Evolutionary conservation across 2,797 vertebrate genomes (phyloP).

Genomic region (Chrosomus eos): DNA sequence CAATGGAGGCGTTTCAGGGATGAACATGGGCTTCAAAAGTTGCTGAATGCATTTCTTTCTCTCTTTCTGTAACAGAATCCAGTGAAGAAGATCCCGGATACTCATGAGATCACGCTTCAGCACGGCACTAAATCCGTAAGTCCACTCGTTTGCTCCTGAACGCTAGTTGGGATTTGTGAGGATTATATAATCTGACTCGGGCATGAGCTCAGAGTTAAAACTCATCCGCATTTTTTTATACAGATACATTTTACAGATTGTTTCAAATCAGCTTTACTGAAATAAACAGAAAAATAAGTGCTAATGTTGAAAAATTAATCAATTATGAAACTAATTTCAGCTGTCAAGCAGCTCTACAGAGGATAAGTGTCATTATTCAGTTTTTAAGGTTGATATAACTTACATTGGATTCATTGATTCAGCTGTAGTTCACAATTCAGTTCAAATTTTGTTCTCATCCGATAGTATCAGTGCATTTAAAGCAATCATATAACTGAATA

Average conservation of each 20-base stretch:
- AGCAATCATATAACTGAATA: no score
- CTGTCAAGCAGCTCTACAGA: not conserved
- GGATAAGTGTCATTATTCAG: not conserved
- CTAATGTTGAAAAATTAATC: not conserved
- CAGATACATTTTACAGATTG: not conserved
- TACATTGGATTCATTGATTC: not conserved
- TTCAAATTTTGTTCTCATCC: not conserved
- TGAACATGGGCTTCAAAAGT: not conserved
- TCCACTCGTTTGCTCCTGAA: not conserved
- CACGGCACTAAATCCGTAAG: constrained; percentile 95
- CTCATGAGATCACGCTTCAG: constrained; percentile 93
- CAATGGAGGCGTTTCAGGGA: no score
- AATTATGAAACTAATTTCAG: not conserved
- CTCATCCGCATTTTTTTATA: not conserved
- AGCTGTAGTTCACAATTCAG: not conserved
- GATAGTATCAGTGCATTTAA: not conserved
- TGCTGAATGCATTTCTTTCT: not conserved
- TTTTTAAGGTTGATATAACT: not conserved
- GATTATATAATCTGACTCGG: not conserved
- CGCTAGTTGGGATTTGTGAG: not conserved
- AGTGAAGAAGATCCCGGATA: constrained; percentile 93
- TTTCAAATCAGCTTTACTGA: not conserved
- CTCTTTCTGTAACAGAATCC: constrained; percentile 79
- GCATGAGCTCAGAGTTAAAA: not conserved
- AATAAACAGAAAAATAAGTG: not conserved